A percentile compares a stretch with the other conserved stretches of the same genome.
phyloP scores from a whole-genome alignment of 92 coral and sea anemone genomes.

The Montipora capitata region DNA sequence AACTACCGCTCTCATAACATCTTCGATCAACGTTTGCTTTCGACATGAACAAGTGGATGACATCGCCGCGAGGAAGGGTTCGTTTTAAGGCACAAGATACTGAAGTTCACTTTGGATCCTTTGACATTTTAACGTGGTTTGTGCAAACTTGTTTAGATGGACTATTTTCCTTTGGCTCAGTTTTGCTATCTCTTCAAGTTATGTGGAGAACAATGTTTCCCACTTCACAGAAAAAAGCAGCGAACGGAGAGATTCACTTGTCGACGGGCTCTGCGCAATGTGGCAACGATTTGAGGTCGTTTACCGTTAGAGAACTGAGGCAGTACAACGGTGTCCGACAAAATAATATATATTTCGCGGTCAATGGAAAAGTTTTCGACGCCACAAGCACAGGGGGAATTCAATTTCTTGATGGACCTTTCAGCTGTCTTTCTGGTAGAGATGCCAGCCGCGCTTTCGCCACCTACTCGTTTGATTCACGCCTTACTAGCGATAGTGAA shows the following conservation, averaged over 20 bases:
- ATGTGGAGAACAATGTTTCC: slow-evolving; percentile 81
- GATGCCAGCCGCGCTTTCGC: slow-evolving; percentile 99
- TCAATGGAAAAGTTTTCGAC: slow-evolving; percentile 95
- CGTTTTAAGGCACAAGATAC: slow-evolving; percentile 61
- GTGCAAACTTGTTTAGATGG: slow-evolving; percentile 80
- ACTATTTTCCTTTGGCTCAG: slow-evolving; percentile 74
- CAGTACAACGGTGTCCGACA: slow-evolving; percentile 75
- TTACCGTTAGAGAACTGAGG: slow-evolving; percentile 78
- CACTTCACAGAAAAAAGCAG: slow-evolving; percentile 21
- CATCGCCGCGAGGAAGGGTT: slow-evolving; percentile 47
- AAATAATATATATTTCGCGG: slow-evolving; percentile 85
- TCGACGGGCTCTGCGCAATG: background rate
- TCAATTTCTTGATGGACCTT: slow-evolving; percentile 85
- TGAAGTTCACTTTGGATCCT: slow-evolving; percentile 16
- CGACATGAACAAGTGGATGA: slow-evolving; percentile 54
- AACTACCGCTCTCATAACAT: background rate
- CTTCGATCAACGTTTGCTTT: background rate
- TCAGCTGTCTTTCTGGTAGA: slow-evolving; percentile 87
- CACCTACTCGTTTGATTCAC: slow-evolving; percentile 78
- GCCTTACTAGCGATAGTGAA: slow-evolving; percentile 47
- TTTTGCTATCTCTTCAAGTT: slow-evolving; percentile 81
- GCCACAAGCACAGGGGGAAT: slow-evolving; percentile 83
- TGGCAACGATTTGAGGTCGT: slow-evolving; percentile 20
- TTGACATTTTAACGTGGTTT: slow-evolving; percentile 74
- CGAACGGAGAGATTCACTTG: background rate